These are phyloP conservation scores for Alloplasta piceator DNA, from an alignment of 2,888 invertebrate species.

Conservation along the genomic window DNA sequence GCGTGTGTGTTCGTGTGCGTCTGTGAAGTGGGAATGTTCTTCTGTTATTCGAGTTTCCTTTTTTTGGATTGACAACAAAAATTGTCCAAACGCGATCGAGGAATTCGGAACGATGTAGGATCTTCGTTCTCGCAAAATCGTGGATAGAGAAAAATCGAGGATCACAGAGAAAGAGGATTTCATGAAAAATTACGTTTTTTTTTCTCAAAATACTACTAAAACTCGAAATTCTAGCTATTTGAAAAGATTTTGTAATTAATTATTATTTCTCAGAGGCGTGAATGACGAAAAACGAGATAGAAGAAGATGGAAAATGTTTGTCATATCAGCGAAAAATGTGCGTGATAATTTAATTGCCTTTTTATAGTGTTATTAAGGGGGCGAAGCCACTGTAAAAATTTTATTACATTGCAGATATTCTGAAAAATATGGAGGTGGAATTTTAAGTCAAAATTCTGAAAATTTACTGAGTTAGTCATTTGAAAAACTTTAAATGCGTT, in stretches of 20 bases:
- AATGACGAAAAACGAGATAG: constrained; percentile 41
- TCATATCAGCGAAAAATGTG: constrained; percentile 43
- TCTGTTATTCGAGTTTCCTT: constrained; percentile 16
- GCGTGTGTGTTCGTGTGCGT: constrained; percentile 2
- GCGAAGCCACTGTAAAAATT: neutral
- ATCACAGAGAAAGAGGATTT: constrained; percentile 10
- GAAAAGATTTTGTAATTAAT: constrained; percentile 32
- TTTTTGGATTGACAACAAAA: neutral
- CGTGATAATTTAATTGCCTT: constrained; percentile 42
- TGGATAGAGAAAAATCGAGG: constrained; percentile 8
- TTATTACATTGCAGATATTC: too few species aligned
- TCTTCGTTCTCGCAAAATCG: constrained; percentile 9
- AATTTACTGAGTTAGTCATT: neutral
- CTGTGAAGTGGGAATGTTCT: neutral
- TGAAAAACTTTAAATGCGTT: constrained; percentile 28
- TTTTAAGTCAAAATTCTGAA: too few species aligned
- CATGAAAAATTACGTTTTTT: constrained; percentile 28
- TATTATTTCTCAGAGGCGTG: constrained; percentile 44
- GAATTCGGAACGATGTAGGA: constrained; percentile 11
- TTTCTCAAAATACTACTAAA: too few species aligned
- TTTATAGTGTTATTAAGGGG: constrained; percentile 14
- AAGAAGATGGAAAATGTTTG: constrained; percentile 50
- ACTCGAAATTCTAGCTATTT: constrained; percentile 43
- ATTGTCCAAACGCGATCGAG: constrained; percentile 28
- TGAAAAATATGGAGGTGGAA: constrained; percentile 29